A percentile compares a stretch with the other conserved stretches of the same genome.
These are phyloP conservation scores for Pelecanoides urinatrix DNA, from an alignment of 2,113 vertebrate species.

Conservation along the genomic window DNA sequence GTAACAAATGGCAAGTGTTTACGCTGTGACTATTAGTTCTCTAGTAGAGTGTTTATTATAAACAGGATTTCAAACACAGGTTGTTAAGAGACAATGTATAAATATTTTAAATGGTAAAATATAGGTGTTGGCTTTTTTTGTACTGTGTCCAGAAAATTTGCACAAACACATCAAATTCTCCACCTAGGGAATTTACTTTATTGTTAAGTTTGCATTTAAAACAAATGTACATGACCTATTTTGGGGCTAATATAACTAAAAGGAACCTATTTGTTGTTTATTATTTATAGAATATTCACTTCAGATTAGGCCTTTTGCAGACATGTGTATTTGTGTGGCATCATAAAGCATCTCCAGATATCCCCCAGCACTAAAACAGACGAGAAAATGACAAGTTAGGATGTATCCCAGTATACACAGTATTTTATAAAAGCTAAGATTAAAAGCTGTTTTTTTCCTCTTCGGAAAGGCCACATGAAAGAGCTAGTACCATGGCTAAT, in stretches of 20 bases:
- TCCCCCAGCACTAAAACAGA: slow-evolving; percentile 21
- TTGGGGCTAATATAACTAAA: slow-evolving; percentile 75
- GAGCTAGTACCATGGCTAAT: slow-evolving; percentile 8
- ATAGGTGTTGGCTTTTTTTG: slow-evolving; percentile 65
- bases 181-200: slow-evolving; percentile 70
- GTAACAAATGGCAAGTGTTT: slow-evolving; percentile 9
- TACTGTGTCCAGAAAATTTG: slow-evolving; percentile 74
- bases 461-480: slow-evolving; percentile 49
- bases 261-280: slow-evolving; percentile 78
- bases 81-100: slow-evolving; percentile 71
- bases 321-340: slow-evolving; percentile 41
- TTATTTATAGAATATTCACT: slow-evolving; percentile 80
- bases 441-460: slow-evolving; percentile 44
- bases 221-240: slow-evolving; percentile 71
- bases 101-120: slow-evolving; percentile 76
- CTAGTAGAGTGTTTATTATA: slow-evolving; percentile 66
- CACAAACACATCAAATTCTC: slow-evolving; percentile 70
- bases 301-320: slow-evolving; percentile 67
- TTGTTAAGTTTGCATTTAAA: slow-evolving; percentile 75
- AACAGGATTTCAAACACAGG: slow-evolving; percentile 69
- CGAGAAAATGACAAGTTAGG: slow-evolving; percentile 60
- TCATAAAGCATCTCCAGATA: slow-evolving; percentile 24
- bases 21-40: slow-evolving; percentile 23
- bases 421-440: slow-evolving; percentile 27
- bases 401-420: not conserved